Evolutionary conservation across 2,888 invertebrate genomes (phyloP).

Genomic region (Patella caerulea): DNA sequence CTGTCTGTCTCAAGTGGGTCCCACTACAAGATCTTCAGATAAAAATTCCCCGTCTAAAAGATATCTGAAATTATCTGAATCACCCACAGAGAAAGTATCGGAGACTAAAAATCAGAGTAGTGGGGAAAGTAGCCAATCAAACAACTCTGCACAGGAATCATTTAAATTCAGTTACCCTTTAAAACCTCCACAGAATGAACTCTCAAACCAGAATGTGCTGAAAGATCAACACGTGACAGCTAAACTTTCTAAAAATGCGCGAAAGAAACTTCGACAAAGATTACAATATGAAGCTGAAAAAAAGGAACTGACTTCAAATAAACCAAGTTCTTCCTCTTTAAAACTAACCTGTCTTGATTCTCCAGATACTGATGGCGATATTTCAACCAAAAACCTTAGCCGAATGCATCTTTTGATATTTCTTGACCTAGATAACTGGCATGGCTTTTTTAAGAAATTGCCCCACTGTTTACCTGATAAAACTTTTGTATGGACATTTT

Average conservation of each 20-base stretch:
- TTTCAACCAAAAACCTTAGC: conserved; percentile 33
- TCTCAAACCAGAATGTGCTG: no score
- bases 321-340: background rate
- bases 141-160: background rate
- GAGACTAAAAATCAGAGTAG: background rate
- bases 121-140: no score
- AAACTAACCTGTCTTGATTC: no score
- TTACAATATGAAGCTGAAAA: no score
- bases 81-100: background rate
- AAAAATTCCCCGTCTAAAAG: background rate
- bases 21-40: background rate
- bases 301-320: no score
- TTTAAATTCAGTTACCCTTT: conserved; percentile 2
- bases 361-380: background rate
- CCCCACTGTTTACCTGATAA: conserved; percentile 43
- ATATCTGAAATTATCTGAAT: background rate
- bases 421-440: conserved; percentile 55
- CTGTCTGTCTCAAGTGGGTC: background rate
- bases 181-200: conserved; percentile 2
- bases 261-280: no score
- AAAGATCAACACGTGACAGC: no score
- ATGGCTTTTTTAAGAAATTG: conserved; percentile 46
- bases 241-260: no score
- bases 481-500: conserved; percentile 55
- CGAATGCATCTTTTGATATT: conserved; percentile 51